Conservation (phyloP, 2,797 vertebrate species). For the Smutsia gigantea region DNA sequence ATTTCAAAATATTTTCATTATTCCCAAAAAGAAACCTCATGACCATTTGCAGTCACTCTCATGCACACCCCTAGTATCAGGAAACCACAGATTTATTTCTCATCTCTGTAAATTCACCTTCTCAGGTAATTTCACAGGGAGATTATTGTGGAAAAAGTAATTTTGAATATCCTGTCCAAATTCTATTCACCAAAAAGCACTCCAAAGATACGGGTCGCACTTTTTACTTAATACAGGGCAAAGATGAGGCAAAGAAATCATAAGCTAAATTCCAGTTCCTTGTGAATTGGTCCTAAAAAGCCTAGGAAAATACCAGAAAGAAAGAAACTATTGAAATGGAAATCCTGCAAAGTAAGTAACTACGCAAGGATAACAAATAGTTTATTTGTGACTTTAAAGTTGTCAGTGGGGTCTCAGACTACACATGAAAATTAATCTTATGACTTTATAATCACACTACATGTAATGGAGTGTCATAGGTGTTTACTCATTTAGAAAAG, state of each 20-base stretch:
- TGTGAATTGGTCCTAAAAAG: not conserved
- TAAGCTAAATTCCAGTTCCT: not conserved
- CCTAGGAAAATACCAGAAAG: not conserved
- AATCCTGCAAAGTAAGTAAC: not conserved
- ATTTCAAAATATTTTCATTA: not conserved
- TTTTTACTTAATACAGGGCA: not conserved
- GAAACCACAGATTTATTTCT: not conserved
- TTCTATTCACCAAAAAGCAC: not conserved
- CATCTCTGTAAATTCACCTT: not conserved
- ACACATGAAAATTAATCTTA: not conserved
- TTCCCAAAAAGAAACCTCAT: not conserved
- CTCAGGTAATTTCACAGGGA: not conserved
- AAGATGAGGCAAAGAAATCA: not conserved
- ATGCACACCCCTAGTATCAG: accelerated
- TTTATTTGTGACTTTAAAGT: constrained; percentile 11
- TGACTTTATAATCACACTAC: not conserved
- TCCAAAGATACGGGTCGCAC: not conserved
- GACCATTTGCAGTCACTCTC: too few species aligned
- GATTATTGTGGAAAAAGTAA: not conserved
- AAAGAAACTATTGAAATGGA: not conserved
- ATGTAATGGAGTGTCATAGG: not conserved
- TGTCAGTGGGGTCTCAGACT: not conserved
- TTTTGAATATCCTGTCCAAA: not conserved
- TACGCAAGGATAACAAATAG: not conserved
- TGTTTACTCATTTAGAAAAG: not conserved